Percentiles rank a stretch among this genome's conserved stretches.
phyloP scores from a whole-genome alignment of 2,888 invertebrate genomes.

The Yponomeuta evonymella region DNA sequence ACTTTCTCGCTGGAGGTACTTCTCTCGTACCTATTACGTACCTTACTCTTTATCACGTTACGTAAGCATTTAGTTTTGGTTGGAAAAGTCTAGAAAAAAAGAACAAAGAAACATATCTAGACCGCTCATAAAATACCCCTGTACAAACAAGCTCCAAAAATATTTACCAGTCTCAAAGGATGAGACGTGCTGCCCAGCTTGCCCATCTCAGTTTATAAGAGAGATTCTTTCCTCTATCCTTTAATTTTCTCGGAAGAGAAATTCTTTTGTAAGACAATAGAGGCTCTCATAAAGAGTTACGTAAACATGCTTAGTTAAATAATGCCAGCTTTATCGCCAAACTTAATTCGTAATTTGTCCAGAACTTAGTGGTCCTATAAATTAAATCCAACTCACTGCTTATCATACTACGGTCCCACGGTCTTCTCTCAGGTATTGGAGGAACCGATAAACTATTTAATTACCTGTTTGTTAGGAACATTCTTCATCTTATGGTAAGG shows the following conservation, averaged over 20 bases:
- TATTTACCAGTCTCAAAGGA: background rate
- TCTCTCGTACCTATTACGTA: background rate
- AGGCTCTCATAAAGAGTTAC: background rate
- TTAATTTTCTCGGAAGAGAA: background rate
- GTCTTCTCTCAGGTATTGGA: background rate
- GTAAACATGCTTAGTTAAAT: no score
- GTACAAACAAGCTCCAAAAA: background rate
- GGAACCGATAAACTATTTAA: constrained; percentile 11
- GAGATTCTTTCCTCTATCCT: background rate
- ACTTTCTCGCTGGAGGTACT: background rate
- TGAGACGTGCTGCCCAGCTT: background rate
- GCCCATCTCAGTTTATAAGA: background rate
- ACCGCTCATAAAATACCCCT: background rate
- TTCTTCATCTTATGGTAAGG: constrained; percentile 4
- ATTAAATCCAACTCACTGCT: background rate
- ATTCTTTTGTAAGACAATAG: background rate
- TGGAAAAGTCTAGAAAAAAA: background rate
- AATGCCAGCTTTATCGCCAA: background rate
- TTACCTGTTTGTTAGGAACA: constrained; percentile 22
- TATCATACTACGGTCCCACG: background rate
- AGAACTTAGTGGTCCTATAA: background rate
- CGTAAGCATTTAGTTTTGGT: background rate
- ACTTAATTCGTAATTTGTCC: background rate
- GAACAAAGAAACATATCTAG: background rate
- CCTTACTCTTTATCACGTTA: background rate